Conservation (phyloP, 2,113 vertebrate species). For the Phylloscopus trochiloides region DNA sequence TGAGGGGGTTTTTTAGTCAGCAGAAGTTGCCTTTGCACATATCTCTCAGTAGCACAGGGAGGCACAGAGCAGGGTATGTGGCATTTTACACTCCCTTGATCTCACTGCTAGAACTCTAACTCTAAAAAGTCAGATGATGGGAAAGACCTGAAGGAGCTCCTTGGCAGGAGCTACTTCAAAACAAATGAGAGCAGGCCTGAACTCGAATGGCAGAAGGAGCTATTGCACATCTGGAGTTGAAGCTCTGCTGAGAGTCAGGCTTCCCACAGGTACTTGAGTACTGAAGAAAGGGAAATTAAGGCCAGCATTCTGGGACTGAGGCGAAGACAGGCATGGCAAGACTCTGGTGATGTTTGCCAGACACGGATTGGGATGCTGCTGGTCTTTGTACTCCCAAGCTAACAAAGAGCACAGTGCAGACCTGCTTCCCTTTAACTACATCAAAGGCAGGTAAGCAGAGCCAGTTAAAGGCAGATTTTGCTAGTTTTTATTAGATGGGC, state of each 20-base stretch:
- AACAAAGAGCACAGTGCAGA: background rate
- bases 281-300: background rate
- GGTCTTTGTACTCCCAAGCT: background rate
- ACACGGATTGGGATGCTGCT: background rate
- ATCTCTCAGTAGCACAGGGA: background rate
- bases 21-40: background rate
- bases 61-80: background rate
- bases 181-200: background rate
- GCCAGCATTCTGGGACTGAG: background rate
- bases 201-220: background rate
- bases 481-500: conserved; percentile 10
- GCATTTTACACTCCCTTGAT: background rate
- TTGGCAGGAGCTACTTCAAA: background rate
- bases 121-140: background rate
- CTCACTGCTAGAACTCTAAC: background rate
- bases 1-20: background rate
- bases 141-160: background rate
- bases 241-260: background rate
- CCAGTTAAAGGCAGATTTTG: background rate
- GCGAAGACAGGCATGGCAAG: background rate
- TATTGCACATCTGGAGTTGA: background rate
- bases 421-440: background rate
- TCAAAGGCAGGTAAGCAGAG: background rate
- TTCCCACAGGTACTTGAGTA: background rate
- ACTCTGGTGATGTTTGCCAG: background rate